These are phyloP conservation scores for Melanotaenia maccullochi DNA, from an alignment of 2,797 vertebrate genomes.

Conservation along the genomic window DNA sequence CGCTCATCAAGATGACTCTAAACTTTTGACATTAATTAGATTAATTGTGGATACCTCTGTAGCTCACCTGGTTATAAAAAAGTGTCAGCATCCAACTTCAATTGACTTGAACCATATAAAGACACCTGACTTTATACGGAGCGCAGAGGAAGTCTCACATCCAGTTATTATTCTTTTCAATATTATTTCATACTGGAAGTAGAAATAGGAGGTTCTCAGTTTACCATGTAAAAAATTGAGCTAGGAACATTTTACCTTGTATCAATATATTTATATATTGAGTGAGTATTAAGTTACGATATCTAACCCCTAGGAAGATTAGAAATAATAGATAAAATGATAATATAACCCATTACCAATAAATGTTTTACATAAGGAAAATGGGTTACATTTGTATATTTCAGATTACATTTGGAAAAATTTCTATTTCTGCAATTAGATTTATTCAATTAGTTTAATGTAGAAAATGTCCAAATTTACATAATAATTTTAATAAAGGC, in stretches of 20 bases:
- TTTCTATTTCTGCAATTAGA: background rate
- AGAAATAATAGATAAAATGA: background rate
- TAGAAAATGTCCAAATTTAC: background rate
- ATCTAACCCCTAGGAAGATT: background rate
- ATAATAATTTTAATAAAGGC: constrained; percentile 35
- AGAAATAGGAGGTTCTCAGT: background rate
- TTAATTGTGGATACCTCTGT: background rate
- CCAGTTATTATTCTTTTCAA: background rate
- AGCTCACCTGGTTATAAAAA: background rate
- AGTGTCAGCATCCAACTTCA: background rate
- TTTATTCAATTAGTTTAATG: background rate
- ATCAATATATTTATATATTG: background rate
- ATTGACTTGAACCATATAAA: background rate
- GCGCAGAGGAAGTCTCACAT: background rate
- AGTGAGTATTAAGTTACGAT: background rate
- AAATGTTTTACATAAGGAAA: background rate
- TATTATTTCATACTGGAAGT: background rate
- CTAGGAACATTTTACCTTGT: background rate
- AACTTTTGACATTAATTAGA: background rate
- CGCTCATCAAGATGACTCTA: background rate
- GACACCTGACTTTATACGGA: background rate
- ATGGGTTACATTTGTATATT: background rate
- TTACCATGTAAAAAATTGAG: background rate
- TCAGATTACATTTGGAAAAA: background rate
- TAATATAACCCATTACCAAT: background rate